Percentiles rank a stretch among this genome's conserved stretches.
Evolutionary conservation across 2,113 vertebrate species (phyloP).

Genomic region (Peucedramus taeniatus): DNA sequence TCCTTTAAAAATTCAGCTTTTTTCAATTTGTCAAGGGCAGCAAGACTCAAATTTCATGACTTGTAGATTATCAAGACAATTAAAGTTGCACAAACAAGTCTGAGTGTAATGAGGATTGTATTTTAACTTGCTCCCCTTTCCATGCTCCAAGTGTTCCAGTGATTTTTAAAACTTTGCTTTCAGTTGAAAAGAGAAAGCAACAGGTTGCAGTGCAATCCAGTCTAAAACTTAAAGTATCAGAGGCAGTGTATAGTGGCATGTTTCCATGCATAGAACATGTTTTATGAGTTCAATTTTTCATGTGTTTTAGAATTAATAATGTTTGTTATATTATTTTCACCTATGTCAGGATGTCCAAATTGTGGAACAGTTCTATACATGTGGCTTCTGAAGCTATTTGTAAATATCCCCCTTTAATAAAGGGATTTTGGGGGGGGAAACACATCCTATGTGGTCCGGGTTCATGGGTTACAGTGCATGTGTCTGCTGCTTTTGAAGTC

Average conservation of each 20-base stretch:
- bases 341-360: neutral
- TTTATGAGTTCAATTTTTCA: neutral
- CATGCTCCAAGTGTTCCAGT: neutral
- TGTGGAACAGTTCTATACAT: neutral
- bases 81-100: neutral
- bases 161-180: neutral
- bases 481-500: neutral
- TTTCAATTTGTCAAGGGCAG: neutral
- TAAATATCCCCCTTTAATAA: neutral
- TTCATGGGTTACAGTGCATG: neutral
- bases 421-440: rapidly evolving
- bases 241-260: neutral
- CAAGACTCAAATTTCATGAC: neutral
- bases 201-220: neutral
- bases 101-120: neutral
- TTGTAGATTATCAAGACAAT: neutral
- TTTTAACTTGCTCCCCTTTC: neutral
- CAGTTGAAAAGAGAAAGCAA: neutral
- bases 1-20: neutral
- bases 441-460: neutral
- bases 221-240: neutral
- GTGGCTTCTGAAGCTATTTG: neutral
- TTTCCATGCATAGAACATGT: neutral
- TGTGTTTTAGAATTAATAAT: neutral
- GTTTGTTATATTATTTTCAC: neutral